Base-by-base conservation (phyloP, 92 coral and sea anemone species). In the Phenganax stokvisi region DNA sequence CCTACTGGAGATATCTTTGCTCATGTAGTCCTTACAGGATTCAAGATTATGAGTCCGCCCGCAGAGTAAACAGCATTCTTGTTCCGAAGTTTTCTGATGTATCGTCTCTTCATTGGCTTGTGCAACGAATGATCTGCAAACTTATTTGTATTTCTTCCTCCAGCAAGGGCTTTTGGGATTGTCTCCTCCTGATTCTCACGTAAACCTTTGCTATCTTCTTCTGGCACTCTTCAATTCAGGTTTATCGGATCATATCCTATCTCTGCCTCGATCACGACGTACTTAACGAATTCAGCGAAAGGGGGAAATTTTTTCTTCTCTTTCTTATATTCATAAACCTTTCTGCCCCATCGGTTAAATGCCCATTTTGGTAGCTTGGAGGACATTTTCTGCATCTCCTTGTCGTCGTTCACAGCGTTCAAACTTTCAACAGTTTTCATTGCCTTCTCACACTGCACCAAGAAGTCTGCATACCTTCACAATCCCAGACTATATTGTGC, bases 201-300 rank as follows among this genome's bases (percentile, higher is more conserved):
- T 75, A 55, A 44, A 64, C 63, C 75, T 44, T 54, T 84, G 16
- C 27, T 29, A 17, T 51, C 57, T 7, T 71, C 83, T 6, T 86
- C 87, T 76, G 78, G 70, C 52, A 71, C 81, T 29, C 57, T 73
- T 71, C 76, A 80, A 7, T 78, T 72, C 9, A 87, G 82, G 72
- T 81, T 68, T 6, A 89, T 82, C 13, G 89, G 90, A 54, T 89
- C 86, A 74, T 87, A 81, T 25, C 78, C 92, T 20, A 87, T 87
- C 79, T 85, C 87, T 2, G 86, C 71, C 51, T 89, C 89, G 4
- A 66, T 79, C 8, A 75, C 85, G 31, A 85, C 58, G 66, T 85
- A 90, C 77, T 85, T 68, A 8, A 82, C 86, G 57, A 89, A 79
- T 16, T 71, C 85, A 12, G 71, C 37, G 63, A 84, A 89, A 37